phyloP scores from a whole-genome alignment of 2,113 vertebrate genomes.

The Helogale parvula region DNA sequence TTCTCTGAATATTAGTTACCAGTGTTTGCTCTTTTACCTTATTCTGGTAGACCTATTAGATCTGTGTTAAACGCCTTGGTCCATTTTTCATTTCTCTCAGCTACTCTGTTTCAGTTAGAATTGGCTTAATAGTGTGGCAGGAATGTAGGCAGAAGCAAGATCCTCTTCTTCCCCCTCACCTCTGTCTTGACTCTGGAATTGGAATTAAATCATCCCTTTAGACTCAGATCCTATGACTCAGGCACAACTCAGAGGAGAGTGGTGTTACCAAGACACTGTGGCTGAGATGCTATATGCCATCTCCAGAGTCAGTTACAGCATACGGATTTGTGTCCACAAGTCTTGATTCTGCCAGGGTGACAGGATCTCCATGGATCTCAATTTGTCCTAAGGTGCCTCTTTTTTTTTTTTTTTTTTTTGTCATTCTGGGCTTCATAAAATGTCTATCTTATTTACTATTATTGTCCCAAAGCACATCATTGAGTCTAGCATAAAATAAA shows the following conservation, averaged over 20 bases:
- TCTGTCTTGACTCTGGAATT: neutral
- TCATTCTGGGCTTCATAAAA: neutral
- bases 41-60: neutral
- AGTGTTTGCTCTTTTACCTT: neutral
- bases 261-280: neutral
- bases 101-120: neutral
- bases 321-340: neutral
- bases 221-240: neutral
- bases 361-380: neutral
- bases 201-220: neutral
- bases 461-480: neutral
- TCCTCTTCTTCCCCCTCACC: neutral
- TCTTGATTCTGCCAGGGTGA: neutral
- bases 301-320: neutral
- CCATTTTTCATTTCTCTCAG: neutral
- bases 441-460: neutral
- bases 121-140: neutral
- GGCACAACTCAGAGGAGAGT: neutral
- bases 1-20: neutral
- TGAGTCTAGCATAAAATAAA: neutral
- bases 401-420: neutral
- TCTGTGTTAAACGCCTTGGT: neutral
- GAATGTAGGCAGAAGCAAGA: neutral
- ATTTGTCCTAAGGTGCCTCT: neutral
- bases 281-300: neutral